Conservation (phyloP, 2,888 invertebrate species). For the Melinopterus prodromus region DNA sequence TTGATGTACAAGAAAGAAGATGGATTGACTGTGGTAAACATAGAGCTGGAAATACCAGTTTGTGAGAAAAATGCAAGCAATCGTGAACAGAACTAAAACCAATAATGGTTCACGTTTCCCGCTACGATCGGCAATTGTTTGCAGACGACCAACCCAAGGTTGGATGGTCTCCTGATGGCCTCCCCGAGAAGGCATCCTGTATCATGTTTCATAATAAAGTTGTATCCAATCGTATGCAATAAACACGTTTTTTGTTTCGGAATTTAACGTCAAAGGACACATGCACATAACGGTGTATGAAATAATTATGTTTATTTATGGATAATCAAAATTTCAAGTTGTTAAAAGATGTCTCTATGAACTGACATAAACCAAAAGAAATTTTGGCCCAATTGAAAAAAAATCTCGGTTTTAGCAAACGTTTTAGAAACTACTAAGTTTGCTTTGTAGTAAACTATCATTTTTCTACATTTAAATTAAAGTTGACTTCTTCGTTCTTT, state of each 20-base stretch:
- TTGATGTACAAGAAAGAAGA: background rate
- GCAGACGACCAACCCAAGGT: background rate
- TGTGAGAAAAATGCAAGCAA: background rate
- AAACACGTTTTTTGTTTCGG: background rate
- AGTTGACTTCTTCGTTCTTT: no score
- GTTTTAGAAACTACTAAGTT: no score
- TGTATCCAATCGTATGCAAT: background rate
- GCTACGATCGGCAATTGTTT: background rate
- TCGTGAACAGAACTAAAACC: background rate
- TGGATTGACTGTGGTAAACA: background rate
- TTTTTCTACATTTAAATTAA: no score
- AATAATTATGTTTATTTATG: no score
- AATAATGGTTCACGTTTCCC: conserved; percentile 4
- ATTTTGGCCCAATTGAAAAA: no score
- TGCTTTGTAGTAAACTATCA: no score
- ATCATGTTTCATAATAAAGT: background rate
- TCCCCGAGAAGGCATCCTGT: background rate
- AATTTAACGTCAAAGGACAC: background rate
- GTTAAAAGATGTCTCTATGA: no score
- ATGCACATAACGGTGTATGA: background rate
- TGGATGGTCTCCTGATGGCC: background rate
- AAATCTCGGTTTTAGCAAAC: no score
- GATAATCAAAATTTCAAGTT: no score
- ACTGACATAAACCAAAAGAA: no score
- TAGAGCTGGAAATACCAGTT: background rate